phyloP scores from a whole-genome alignment of 2,888 invertebrate genomes.

The Heterodera filipjevi region DNA sequence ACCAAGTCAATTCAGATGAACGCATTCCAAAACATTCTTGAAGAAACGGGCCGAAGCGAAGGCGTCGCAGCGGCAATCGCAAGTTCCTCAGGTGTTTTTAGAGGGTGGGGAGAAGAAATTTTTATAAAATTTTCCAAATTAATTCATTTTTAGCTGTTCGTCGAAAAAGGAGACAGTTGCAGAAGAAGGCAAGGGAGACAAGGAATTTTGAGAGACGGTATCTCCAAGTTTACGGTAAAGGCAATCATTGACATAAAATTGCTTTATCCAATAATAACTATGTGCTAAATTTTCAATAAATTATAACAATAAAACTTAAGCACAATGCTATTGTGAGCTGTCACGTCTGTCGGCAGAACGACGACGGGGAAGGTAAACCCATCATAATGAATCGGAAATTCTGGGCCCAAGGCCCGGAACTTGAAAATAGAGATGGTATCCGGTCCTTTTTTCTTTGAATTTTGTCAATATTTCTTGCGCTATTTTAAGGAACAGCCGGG shows the following conservation, averaged over 20 bases:
- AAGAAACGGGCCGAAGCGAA: constrained; percentile 55
- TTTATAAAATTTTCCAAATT: neutral
- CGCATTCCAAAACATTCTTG: constrained; percentile 52
- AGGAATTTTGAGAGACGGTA: constrained; percentile 33
- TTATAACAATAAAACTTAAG: neutral
- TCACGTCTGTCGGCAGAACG: constrained; percentile 39
- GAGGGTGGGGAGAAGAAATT: neutral
- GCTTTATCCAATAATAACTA: too few relatives aligned
- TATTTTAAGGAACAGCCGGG: too few relatives aligned
- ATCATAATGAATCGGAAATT: neutral
- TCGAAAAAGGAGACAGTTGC: constrained; percentile 33
- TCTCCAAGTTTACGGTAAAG: constrained; percentile 33
- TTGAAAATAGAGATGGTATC: too few relatives aligned
- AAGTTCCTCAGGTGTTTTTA: constrained; percentile 20
- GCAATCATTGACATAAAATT: too few relatives aligned
- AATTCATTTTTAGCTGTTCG: constrained; percentile 8
- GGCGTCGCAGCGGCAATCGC: constrained; percentile 54
- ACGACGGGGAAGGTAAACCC: constrained; percentile 4
- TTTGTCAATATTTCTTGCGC: too few relatives aligned
- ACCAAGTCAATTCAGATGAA: constrained; percentile 48
- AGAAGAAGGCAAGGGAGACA: constrained; percentile 22
- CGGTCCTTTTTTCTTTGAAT: too few relatives aligned
- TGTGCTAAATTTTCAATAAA: too few relatives aligned
- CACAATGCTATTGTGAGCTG: constrained; percentile 62
- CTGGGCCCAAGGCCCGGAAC: neutral